Evolutionary conservation across 2,113 vertebrate species (phyloP).

Genomic region (Prochilodus magdalenae): DNA sequence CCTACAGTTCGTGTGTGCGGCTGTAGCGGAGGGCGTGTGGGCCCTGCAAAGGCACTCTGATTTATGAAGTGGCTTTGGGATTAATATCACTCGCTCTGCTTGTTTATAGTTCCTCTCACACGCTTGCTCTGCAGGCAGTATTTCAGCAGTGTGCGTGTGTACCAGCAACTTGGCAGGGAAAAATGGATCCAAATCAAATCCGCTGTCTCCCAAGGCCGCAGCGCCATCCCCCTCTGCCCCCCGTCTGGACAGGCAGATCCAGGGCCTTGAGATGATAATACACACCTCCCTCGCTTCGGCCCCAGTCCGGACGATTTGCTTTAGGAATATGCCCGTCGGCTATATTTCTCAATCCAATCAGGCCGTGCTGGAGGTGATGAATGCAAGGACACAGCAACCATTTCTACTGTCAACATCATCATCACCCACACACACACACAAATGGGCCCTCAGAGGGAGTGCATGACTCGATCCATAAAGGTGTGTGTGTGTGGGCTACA

Average conservation of each 20-base stretch:
- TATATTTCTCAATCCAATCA: conserved; percentile 76
- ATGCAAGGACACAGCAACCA: conserved; percentile 73
- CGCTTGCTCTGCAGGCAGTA: conserved; percentile 60
- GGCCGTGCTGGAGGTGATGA: conserved; percentile 63
- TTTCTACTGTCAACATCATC: conserved; percentile 65
- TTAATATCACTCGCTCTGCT: conserved; percentile 70
- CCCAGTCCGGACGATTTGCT: conserved; percentile 38
- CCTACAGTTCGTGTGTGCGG: background rate
- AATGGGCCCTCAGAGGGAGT: conserved; percentile 46
- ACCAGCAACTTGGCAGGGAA: conserved; percentile 35
- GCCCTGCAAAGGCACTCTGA: conserved; percentile 62
- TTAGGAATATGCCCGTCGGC: conserved; percentile 53
- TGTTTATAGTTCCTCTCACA: conserved; percentile 70
- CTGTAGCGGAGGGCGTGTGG: conserved; percentile 43
- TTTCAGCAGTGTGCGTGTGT: conserved; percentile 62
- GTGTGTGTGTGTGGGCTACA: background rate
- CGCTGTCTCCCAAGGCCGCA: conserved; percentile 71
- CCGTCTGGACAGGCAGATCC: conserved; percentile 55
- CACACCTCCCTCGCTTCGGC: conserved; percentile 27
- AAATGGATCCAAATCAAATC: conserved; percentile 53
- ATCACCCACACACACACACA: conserved; percentile 53
- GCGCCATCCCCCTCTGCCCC: conserved; percentile 51
- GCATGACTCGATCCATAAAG: background rate
- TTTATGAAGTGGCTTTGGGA: conserved; percentile 75
- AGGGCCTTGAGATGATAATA: conserved; percentile 62